Conservation (phyloP, 2,797 vertebrate genomes). For the Gymnopithys bicolor region DNA sequence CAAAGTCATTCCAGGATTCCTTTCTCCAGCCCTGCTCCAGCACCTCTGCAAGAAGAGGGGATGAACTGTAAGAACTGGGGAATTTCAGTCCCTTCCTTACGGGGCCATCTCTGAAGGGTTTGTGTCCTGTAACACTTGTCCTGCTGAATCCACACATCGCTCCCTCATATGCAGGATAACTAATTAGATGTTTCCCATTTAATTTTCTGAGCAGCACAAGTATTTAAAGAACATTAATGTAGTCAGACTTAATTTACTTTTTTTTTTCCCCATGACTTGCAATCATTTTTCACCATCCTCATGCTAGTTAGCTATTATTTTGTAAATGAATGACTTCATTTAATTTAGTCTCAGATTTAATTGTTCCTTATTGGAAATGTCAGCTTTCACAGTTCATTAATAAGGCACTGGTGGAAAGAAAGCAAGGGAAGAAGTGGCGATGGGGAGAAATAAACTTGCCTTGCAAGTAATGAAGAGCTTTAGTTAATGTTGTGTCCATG, state of each 20-base stretch:
- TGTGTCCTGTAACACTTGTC: neutral
- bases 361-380: slow-evolving; percentile 74
- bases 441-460: neutral
- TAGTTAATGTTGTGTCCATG: neutral
- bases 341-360: slow-evolving; percentile 68
- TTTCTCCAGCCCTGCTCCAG: neutral
- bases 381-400: slow-evolving; percentile 75
- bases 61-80: neutral
- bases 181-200: slow-evolving; percentile 54
- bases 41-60: neutral
- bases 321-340: slow-evolving; percentile 73
- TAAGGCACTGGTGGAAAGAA: slow-evolving; percentile 30
- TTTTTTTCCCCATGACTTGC: slow-evolving; percentile 31
- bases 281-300: slow-evolving; percentile 59
- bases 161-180: neutral
- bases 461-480: neutral
- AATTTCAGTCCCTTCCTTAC: neutral
- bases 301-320: slow-evolving; percentile 69
- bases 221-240: slow-evolving; percentile 59
- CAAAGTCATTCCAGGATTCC: neutral
- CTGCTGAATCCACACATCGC: neutral
- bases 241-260: slow-evolving; percentile 68
- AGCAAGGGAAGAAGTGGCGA: neutral
- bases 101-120: neutral
- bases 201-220: slow-evolving; percentile 48